Percentiles rank a stretch among this genome's conserved stretches.
Conservation (phyloP, 2,797 vertebrate species). For the Xenopus petersii region DNA sequence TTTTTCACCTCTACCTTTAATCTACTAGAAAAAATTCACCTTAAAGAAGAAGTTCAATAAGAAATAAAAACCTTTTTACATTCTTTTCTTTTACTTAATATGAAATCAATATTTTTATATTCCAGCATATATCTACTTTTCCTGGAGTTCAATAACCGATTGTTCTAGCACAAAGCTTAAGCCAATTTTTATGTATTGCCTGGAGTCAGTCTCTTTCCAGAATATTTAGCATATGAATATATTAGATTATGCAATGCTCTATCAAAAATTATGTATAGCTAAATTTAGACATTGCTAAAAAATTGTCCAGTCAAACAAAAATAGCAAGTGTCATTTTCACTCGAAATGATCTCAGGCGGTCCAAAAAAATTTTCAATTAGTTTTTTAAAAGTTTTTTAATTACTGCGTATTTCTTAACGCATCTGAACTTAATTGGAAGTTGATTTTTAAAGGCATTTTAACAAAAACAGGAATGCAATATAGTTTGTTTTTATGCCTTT, state of each 20-base stretch:
- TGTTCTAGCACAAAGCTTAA: background rate
- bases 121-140: background rate
- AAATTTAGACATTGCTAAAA: background rate
- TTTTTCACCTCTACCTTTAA: no score
- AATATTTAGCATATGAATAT: background rate
- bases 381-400: no score
- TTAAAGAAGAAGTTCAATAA: no score
- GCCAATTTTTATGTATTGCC: background rate
- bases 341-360: no score
- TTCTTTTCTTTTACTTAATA: background rate
- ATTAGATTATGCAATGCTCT: background rate
- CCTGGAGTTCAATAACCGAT: background rate
- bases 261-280: background rate
- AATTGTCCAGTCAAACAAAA: background rate
- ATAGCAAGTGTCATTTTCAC: background rate
- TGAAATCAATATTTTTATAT: background rate
- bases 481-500: background rate
- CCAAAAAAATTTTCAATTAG: no score
- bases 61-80: no score
- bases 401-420: no score
- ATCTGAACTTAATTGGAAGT: no score
- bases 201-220: background rate
- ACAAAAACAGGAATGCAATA: background rate
- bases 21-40: no score
- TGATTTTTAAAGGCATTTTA: no score